Conservation (phyloP, 2,888 invertebrate species). For the Agapostemon virescens region DNA sequence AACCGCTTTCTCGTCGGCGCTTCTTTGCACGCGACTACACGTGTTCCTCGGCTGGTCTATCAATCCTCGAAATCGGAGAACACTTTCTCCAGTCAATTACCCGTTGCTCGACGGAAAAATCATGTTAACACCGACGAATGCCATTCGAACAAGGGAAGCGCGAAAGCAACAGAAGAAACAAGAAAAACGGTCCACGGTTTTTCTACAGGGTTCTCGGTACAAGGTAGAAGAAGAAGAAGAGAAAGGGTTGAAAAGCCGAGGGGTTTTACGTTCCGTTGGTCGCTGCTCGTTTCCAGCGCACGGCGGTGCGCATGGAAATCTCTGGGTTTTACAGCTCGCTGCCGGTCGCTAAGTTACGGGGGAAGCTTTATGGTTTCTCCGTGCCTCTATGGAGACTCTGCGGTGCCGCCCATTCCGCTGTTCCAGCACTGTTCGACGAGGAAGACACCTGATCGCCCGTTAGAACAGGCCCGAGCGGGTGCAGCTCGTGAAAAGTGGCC, state of each 20-base stretch:
- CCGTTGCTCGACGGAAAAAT: neutral
- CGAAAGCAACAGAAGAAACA: neutral
- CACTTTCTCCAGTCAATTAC: conserved; percentile 2
- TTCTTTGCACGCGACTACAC: conserved; percentile 11
- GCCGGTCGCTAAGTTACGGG: conserved; percentile 73
- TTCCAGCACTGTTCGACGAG: conserved; percentile 41
- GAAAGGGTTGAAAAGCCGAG: conserved; percentile 36
- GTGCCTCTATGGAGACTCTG: conserved; percentile 17
- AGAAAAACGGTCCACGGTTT: conserved; percentile 6
- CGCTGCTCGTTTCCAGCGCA: conserved; percentile 71
- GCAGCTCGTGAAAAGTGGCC: conserved; percentile 63
- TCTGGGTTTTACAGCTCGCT: conserved; percentile 67
- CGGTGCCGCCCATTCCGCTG: conserved; percentile 61
- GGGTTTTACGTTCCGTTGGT: conserved; percentile 54
- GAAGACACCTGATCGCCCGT: conserved; percentile 64
- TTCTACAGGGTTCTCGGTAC: conserved; percentile 42
- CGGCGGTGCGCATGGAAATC: conserved; percentile 73
- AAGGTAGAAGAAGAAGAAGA: neutral
- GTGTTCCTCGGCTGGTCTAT: conserved; percentile 2
- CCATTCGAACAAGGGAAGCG: neutral
- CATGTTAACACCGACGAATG: neutral
- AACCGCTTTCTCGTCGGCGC: conserved; percentile 5
- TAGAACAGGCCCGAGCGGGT: conserved; percentile 50
- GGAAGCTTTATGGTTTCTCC: conserved; percentile 76
- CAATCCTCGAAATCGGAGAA: conserved; percentile 6